Conservation (phyloP, 1,140 invertebrate species). For the Lordiphosa stackelbergi region DNA sequence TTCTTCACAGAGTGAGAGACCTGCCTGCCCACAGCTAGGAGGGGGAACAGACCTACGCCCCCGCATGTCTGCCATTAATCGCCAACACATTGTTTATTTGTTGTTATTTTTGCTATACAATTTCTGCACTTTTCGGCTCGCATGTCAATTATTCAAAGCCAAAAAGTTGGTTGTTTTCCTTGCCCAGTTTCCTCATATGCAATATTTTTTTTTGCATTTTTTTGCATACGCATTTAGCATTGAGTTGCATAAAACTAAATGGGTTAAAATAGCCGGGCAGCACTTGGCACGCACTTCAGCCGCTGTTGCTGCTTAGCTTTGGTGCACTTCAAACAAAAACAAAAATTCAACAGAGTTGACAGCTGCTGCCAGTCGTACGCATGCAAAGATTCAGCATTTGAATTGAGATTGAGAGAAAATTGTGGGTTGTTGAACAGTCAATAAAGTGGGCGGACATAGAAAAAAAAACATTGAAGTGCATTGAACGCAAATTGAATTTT, state of each 20-base stretch:
- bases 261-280: too few species aligned
- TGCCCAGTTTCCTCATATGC: slow-evolving; percentile 43
- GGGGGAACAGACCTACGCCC: slow-evolving; percentile 26
- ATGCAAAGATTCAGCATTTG: neutral
- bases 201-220: slow-evolving; percentile 10
- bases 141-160: slow-evolving; percentile 58
- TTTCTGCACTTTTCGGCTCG: slow-evolving; percentile 36
- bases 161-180: slow-evolving; percentile 17
- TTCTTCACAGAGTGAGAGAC: slow-evolving; percentile 4
- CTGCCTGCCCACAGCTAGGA: neutral
- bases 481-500: slow-evolving; percentile 31
- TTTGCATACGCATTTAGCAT: slow-evolving; percentile 56
- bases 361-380: slow-evolving; percentile 8
- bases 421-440: neutral
- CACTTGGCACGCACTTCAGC: too few species aligned
- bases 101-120: slow-evolving; percentile 16
- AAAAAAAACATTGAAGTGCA: slow-evolving; percentile 2
- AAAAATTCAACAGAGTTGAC: neutral
- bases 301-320: too few species aligned
- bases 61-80: slow-evolving; percentile 5
- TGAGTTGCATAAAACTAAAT: slow-evolving; percentile 3
- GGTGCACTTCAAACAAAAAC: too few species aligned
- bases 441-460: neutral
- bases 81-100: slow-evolving; percentile 33
- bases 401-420: too few species aligned